A percentile compares a stretch with the other conserved stretches of the same genome.
phyloP scores from a whole-genome alignment of 1,140 invertebrate species.

The Acyrthosiphon pisum region DNA sequence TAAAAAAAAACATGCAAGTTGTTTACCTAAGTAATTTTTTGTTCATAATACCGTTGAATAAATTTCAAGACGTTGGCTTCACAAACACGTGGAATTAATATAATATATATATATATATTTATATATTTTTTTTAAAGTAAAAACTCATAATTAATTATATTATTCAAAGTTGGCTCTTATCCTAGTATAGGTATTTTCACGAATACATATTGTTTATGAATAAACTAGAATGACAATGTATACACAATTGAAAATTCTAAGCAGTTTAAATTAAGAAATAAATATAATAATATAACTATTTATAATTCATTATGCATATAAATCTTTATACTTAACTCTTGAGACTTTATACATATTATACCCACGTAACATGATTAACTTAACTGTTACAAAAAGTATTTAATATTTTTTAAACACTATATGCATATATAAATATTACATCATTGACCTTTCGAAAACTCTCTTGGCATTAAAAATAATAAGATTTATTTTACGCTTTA shows the following conservation, averaged over 20 bases:
- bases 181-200: neutral
- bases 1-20: neutral
- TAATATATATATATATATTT: neutral
- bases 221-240: neutral
- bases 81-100: neutral
- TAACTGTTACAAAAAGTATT: neutral
- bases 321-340: neutral
- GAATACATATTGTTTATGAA: neutral
- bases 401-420: neutral
- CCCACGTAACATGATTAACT: neutral
- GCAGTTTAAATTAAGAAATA: neutral
- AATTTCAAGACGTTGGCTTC: neutral
- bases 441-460: neutral
- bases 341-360: neutral
- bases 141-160: neutral
- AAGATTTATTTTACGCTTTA: neutral
- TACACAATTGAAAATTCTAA: neutral
- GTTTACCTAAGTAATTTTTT: neutral
- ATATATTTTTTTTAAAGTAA: neutral
- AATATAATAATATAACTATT: neutral
- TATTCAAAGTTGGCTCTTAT: neutral
- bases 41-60: neutral
- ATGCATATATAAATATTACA: neutral
- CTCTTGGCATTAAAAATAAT: neutral
- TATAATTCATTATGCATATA: neutral